Evolutionary conservation across 2,797 vertebrate genomes (phyloP).

Genomic region (Danionella dracula): DNA sequence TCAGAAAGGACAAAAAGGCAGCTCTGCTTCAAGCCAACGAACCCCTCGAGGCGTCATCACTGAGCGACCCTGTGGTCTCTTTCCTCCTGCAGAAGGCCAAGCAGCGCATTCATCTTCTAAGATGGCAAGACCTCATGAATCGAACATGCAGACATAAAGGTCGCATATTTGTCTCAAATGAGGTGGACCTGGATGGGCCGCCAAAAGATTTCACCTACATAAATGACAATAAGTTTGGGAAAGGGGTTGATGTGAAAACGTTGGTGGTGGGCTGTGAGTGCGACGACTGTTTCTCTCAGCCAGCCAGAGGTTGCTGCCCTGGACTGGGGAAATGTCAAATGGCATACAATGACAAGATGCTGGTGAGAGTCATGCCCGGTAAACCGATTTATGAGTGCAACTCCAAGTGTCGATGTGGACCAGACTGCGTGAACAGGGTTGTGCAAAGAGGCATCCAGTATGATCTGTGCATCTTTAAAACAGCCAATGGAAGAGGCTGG

Average conservation of each 20-base stretch:
- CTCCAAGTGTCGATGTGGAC: constrained; percentile 67
- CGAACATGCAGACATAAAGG: constrained; percentile 65
- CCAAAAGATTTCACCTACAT: constrained; percentile 72
- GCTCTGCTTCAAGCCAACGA: constrained; percentile 52
- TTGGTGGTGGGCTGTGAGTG: constrained; percentile 73
- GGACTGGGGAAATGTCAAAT: constrained; percentile 69
- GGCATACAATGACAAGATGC: constrained; percentile 72
- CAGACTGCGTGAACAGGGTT: constrained; percentile 74
- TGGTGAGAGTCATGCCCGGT: constrained; percentile 71
- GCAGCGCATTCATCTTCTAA: constrained; percentile 66
- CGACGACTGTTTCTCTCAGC: constrained; percentile 62
- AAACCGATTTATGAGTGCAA: constrained; percentile 81
- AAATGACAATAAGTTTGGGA: constrained; percentile 74
- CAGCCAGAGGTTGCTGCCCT: constrained; percentile 66
- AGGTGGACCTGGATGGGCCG: constrained; percentile 73
- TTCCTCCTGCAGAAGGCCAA: constrained; percentile 69
- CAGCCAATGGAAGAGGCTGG: constrained; percentile 73
- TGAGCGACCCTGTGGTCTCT: constrained; percentile 61
- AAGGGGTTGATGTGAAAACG: constrained; percentile 65
- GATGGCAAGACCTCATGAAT: constrained; percentile 70
- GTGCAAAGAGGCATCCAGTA: constrained; percentile 76
- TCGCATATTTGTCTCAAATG: constrained; percentile 69
- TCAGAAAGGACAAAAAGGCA: constrained; percentile 68
- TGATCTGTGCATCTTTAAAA: constrained; percentile 78
- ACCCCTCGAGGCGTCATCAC: constrained; percentile 41